Conservation (phyloP, 2,113 vertebrate species). For the Mesitornis unicolor region DNA sequence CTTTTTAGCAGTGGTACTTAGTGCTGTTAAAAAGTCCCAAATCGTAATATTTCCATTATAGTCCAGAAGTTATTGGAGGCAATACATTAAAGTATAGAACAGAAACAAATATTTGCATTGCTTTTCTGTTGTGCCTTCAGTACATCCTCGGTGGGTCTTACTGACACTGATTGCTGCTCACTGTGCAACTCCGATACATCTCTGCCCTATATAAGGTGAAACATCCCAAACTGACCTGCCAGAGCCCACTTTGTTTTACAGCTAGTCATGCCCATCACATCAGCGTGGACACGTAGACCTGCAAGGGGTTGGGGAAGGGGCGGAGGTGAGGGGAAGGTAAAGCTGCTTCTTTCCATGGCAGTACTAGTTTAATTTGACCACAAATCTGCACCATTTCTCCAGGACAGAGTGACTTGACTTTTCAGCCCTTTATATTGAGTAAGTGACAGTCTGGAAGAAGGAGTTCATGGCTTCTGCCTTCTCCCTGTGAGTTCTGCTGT, state of each 20-base stretch:
- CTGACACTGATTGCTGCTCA: fast-evolving
- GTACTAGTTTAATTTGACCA: background rate
- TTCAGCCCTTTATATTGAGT: background rate
- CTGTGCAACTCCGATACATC: too few species aligned
- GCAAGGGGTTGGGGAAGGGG: background rate
- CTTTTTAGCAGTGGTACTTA: background rate
- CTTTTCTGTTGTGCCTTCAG: background rate
- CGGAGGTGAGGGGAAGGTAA: background rate
- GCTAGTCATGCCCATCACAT: background rate
- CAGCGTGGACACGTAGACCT: background rate
- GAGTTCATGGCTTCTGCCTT: background rate
- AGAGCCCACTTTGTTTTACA: background rate
- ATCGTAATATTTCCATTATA: background rate
- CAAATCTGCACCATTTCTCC: background rate
- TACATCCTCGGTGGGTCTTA: background rate
- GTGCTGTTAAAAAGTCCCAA: background rate
- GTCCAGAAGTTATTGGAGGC: background rate
- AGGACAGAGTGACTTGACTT: background rate
- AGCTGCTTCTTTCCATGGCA: fast-evolving
- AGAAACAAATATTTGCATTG: background rate
- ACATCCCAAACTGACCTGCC: background rate
- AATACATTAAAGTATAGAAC: background rate
- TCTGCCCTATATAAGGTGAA: background rate
- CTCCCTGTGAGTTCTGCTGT: background rate
- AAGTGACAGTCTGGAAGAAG: background rate